Evolutionary conservation across 2,113 vertebrate species (phyloP).

Genomic region (Cottus gobio): DNA sequence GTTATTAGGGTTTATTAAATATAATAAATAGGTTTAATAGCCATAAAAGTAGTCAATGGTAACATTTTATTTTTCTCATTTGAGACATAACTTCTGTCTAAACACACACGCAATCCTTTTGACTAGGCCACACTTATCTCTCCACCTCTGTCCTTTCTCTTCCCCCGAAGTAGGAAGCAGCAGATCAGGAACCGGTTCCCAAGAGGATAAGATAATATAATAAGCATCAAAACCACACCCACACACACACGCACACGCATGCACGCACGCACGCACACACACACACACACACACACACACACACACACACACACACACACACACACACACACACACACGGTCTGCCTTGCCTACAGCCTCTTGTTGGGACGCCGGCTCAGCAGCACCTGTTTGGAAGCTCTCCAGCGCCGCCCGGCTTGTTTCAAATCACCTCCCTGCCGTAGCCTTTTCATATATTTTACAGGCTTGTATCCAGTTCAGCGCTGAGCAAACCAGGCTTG

Average conservation of each 20-base stretch:
- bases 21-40: not conserved
- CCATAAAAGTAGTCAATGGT: not conserved
- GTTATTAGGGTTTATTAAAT: not conserved
- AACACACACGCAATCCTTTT: conserved; percentile 1
- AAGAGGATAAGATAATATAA: conserved; percentile 70
- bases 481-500: conserved; percentile 32
- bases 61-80: not conserved
- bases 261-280: conserved; percentile 22
- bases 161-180: conserved; percentile 59
- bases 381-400: conserved; percentile 76
- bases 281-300: conserved; percentile 8
- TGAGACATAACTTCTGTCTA: not conserved
- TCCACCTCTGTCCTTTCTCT: conserved; percentile 37
- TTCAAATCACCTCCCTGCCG: conserved; percentile 49
- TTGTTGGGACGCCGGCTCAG: conserved; percentile 31
- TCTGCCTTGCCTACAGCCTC: conserved; percentile 28
- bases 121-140: conserved; percentile 48
- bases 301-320: conserved; percentile 17
- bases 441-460: conserved; percentile 64
- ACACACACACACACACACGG: conserved; percentile 17
- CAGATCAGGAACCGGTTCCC: conserved; percentile 58
- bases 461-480: conserved; percentile 50
- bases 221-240: conserved; percentile 55
- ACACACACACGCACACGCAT: no score
- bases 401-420: conserved; percentile 59